Evolutionary conservation across 2,888 invertebrate species (phyloP), one percentile per base, ranked within the genome.

Genomic region (Dorcus hopei): DNA sequence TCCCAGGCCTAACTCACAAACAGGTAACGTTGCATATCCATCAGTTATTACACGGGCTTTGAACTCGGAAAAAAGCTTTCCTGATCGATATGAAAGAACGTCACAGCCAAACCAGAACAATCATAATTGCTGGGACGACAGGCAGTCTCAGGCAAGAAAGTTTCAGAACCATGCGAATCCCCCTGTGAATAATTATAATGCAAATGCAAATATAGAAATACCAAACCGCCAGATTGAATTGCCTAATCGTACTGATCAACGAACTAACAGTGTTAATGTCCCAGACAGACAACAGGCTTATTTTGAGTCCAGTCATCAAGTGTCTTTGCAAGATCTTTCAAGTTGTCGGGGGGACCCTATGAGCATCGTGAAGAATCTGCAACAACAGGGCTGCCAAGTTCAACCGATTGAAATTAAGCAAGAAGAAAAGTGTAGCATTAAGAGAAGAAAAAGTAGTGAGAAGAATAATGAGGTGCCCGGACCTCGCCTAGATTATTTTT

Each of bases 31-130:
- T 61, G 91, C 87, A 57, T 92, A 93, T 76, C 88, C 92, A 52
- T 91, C 91, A 65, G 92, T 93, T 61, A 93, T 93, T 70, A 90
- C 90, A 42, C 82, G 90, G 70, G 87, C 90, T 67, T 75, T 88
- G 70, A 87, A 86, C 63, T 80, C 84, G 55, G 84, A 86, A 65
- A 87, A 87, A 76, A 82, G 73, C 63, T 76, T 73, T 61, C 64
- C 78, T 67, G 84, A 85, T 68, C 77, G 84, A 65, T 85, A 81
- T 74, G 85, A 84, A 61, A 77, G 82, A 63, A 48, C 67, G 19
- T 59, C 52, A 43, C 16, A 57, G 41, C 59, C 64, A 45, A 65
- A 69, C 62, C 72, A 81, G 71, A 81, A 77, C 72, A 65, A 69
- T 63, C 72, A 81, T 71, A 81, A 77, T 72, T 85, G 85, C 76